Percentiles rank a stretch among this genome's conserved stretches.
phyloP scores from a whole-genome alignment of 2,888 invertebrate genomes.

The Sminthurides aquaticus region DNA sequence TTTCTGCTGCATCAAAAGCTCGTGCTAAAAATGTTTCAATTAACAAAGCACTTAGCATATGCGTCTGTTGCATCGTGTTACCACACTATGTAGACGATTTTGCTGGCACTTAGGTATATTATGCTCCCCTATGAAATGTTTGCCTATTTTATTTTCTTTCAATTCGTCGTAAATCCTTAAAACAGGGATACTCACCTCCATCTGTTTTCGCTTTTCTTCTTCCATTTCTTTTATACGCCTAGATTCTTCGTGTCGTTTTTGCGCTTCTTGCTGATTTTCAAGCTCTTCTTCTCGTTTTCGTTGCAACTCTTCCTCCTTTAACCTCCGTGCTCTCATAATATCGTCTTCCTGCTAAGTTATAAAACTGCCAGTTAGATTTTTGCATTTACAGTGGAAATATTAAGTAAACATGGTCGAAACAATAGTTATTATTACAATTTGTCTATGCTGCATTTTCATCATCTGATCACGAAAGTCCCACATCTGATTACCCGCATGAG shows the following conservation, averaged over 20 bases:
- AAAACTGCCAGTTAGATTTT: background rate
- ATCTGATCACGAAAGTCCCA: slow-evolving; percentile 42
- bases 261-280: slow-evolving; percentile 12
- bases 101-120: background rate
- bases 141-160: background rate
- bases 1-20: slow-evolving; percentile 31
- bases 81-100: no score
- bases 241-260: slow-evolving; percentile 30
- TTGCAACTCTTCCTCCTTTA: slow-evolving; percentile 50
- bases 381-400: background rate
- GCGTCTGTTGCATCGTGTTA: no score
- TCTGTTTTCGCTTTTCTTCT: slow-evolving; percentile 37
- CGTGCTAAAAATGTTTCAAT: no score
- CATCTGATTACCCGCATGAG: slow-evolving; percentile 19
- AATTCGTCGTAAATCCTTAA: background rate
- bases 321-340: slow-evolving; percentile 29
- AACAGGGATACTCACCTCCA: slow-evolving; percentile 30
- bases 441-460: slow-evolving; percentile 32
- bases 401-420: background rate
- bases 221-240: slow-evolving; percentile 26
- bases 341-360: slow-evolving; percentile 37
- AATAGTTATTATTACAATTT: slow-evolving; percentile 26
- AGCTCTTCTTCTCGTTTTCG: slow-evolving; percentile 51
- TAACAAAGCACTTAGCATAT: no score
- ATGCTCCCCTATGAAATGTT: background rate